These are phyloP conservation scores for Cranoglanis bouderius DNA, from an alignment of 2,113 vertebrate genomes.

Conservation along the genomic window DNA sequence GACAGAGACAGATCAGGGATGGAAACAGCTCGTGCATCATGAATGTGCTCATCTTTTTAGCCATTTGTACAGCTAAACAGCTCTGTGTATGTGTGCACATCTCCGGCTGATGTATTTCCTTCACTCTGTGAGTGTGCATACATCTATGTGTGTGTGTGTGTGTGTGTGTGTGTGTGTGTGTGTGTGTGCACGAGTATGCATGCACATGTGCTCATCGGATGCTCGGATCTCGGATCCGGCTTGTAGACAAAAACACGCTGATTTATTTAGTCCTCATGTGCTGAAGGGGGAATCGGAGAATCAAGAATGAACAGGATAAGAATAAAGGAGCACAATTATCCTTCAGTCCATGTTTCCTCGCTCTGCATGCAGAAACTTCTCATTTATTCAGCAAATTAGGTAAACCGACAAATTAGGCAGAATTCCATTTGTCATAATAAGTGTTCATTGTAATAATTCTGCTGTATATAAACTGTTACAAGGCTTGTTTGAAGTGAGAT, in stretches of 20 bases:
- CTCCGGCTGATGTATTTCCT: slow-evolving; percentile 24
- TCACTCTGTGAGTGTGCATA: neutral
- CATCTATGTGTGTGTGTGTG: neutral
- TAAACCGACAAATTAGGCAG: slow-evolving; percentile 6
- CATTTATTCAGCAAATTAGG: slow-evolving; percentile 28
- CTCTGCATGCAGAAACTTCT: neutral
- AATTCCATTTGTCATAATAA: slow-evolving; percentile 11
- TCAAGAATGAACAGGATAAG: slow-evolving; percentile 39
- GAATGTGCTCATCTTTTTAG: slow-evolving; percentile 1
- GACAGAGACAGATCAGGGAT: slow-evolving; percentile 24
- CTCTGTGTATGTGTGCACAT: neutral
- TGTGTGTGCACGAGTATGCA: slow-evolving; percentile 29
- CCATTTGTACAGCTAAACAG: slow-evolving; percentile 8
- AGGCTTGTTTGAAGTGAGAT: neutral
- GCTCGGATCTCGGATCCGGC: slow-evolving; percentile 53
- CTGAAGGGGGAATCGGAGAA: slow-evolving; percentile 65
- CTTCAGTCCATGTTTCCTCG: slow-evolving; percentile 5
- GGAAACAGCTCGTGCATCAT: slow-evolving; percentile 37
- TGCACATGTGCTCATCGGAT: slow-evolving; percentile 18
- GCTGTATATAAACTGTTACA: neutral
- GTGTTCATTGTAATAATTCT: neutral
- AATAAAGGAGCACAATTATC: slow-evolving; percentile 15
- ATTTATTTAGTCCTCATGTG: slow-evolving; percentile 73
- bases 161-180: slow-evolving; percentile 13
- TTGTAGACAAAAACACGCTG: slow-evolving; percentile 70